These are phyloP conservation scores for Epinephelus awoara DNA, from an alignment of 2,797 vertebrate genomes.

Conservation along the genomic window DNA sequence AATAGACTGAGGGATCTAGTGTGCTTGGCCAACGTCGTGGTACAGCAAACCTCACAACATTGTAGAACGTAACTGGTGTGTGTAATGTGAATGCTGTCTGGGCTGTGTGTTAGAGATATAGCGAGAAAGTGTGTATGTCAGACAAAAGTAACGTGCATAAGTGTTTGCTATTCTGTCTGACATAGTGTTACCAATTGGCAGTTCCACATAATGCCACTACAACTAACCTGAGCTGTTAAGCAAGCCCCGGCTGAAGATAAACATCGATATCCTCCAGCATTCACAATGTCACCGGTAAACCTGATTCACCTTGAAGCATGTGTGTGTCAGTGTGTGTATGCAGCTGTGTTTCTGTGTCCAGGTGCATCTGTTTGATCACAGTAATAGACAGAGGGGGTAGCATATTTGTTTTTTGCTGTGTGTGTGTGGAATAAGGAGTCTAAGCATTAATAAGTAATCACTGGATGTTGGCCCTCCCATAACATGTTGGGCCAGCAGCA, in stretches of 20 bases:
- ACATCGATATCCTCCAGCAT: slow-evolving; percentile 29
- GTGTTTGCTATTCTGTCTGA: slow-evolving; percentile 46
- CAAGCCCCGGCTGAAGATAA: slow-evolving; percentile 28
- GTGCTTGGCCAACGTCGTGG: slow-evolving; percentile 20
- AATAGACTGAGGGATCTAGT: slow-evolving; percentile 23
- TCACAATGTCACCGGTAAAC: slow-evolving; percentile 32
- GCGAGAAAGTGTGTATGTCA: slow-evolving; percentile 28
- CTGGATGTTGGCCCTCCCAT: slow-evolving; percentile 71
- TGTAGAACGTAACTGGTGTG: slow-evolving; percentile 23
- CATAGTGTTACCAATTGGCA: slow-evolving; percentile 35
- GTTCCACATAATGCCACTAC: slow-evolving; percentile 32
- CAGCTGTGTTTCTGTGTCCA: slow-evolving; percentile 34
- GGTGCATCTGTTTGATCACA: slow-evolving; percentile 68
- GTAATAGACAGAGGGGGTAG: slow-evolving; percentile 70
- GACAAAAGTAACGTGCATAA: slow-evolving; percentile 34
- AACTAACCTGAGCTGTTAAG: slow-evolving; percentile 34
- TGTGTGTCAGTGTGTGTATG: slow-evolving; percentile 11
- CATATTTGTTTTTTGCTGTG: slow-evolving; percentile 64
- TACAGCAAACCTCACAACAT: slow-evolving; percentile 35
- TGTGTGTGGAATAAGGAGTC: slow-evolving; percentile 68
- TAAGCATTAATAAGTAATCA: slow-evolving; percentile 83
- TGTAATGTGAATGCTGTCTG: slow-evolving; percentile 34
- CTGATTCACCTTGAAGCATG: slow-evolving; percentile 40
- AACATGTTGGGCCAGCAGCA: slow-evolving; percentile 75
- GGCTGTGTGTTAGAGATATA: slow-evolving; percentile 14